These are phyloP conservation scores for Sakesphorus luctuosus DNA, from an alignment of 2,113 vertebrate species.

Conservation along the genomic window DNA sequence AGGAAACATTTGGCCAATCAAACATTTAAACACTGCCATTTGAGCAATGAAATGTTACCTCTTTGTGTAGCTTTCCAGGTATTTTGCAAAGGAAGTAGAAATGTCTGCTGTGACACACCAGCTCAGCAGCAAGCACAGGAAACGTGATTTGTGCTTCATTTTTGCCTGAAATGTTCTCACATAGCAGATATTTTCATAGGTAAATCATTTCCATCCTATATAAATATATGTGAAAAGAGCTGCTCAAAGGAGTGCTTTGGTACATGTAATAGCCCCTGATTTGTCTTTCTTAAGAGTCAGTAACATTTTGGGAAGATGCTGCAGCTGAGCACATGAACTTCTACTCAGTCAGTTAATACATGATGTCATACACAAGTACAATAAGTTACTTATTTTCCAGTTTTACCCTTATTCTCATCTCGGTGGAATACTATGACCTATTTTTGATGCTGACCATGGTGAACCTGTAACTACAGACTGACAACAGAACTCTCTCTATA, in stretches of 20 bases:
- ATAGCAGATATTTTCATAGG: background rate
- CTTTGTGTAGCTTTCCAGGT: background rate
- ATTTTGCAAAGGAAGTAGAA: background rate
- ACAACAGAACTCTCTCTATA: background rate
- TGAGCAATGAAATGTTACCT: background rate
- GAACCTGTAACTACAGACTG: background rate
- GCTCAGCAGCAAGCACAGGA: rapidly evolving
- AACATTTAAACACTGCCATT: background rate
- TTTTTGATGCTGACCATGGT: background rate
- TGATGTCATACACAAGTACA: background rate
- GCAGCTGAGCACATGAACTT: background rate
- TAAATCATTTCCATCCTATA: background rate
- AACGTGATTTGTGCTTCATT: background rate
- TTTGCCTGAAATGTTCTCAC: background rate
- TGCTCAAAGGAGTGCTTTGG: background rate
- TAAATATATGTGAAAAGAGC: background rate
- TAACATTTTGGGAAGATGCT: background rate
- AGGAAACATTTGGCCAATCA: background rate
- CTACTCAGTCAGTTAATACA: background rate
- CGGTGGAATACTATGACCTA: background rate
- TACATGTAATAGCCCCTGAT: background rate
- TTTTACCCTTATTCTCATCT: background rate
- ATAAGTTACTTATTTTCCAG: background rate
- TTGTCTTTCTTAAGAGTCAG: background rate
- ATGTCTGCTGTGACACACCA: background rate